Conservation (phyloP, 2,797 vertebrate genomes). For the Hirundo rustica region DNA sequence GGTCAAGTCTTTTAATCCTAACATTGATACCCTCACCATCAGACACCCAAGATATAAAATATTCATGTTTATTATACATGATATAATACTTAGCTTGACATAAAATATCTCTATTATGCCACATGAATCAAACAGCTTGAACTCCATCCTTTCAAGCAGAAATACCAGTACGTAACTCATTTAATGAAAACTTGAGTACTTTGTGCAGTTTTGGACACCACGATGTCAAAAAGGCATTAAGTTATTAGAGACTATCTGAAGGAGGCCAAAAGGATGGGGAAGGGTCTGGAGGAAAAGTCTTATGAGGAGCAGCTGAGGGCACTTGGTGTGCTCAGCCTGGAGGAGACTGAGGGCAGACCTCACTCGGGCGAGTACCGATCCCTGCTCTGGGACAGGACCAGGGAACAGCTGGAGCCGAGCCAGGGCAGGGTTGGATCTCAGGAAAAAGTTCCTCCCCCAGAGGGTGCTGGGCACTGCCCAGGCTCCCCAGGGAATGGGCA, state of each 20-base stretch:
- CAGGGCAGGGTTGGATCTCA: accelerated
- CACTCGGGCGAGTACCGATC: neutral
- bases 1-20: neutral
- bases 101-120: neutral
- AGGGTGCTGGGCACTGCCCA: neutral
- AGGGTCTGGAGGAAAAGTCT: neutral
- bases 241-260: neutral
- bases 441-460: neutral
- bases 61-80: neutral
- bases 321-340: neutral
- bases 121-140: neutral
- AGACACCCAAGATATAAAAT: neutral
- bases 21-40: neutral
- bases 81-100: neutral
- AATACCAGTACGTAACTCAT: neutral
- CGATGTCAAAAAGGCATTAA: neutral
- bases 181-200: neutral
- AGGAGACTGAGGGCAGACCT: neutral
- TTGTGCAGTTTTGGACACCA: neutral
- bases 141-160: neutral
- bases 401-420: accelerated
- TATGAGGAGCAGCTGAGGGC: neutral
- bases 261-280: neutral
- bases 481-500: neutral
- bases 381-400: neutral